Base-by-base conservation (phyloP, 37 sponge, comb jelly and placozoan species). In the Halichondria panicea region DNA sequence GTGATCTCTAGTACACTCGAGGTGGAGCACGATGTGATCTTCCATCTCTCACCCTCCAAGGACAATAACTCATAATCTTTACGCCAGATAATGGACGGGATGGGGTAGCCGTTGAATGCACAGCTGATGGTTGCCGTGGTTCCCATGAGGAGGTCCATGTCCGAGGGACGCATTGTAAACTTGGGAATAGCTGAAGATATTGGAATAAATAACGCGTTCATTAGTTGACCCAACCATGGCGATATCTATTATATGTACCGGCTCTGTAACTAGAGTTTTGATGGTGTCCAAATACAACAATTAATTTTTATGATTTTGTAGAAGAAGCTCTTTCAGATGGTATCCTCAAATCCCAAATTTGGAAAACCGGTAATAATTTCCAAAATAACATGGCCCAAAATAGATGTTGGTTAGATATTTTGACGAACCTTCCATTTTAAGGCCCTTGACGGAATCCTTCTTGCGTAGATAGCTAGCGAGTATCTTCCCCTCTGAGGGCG, bases 21-120 rank as follows among this genome's bases (percentile, higher is more conserved):
- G 1, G 79, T 89, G 0, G 68, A 24, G 48, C 79, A 78, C 9
- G 75, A 74, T 6, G 61, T 79, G 42, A 83, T 69, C 41, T 83
- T 79, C 18, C 46, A 30, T 2, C 66, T 25, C 4, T 56, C 27
- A 0, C 70, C 68, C 25, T 38, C 59, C 36, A 69, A 28, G 31
- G 53, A 40, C 18, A 82, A 36, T 0, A 59, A 61, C n/a, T 79
- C 72, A 4, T 40, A 32, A 33, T 78, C 80, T 19, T 68, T 79
- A 52, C 75, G 54, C 88, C 88, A 87, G 27, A 69, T 64, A 4
- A 92, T 77, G 9, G 76, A 83, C 50, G 92, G 92, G 25, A 64
- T 25, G 27, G 92, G 92, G 71, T 62, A 74, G 45, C 88, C 88
- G 68, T 87, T 83, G 71, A 92, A 92, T 32, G 78, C 59, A 66